Base-by-base conservation (phyloP, 1,140 invertebrate species). In the Tetragnatha versicolor region DNA sequence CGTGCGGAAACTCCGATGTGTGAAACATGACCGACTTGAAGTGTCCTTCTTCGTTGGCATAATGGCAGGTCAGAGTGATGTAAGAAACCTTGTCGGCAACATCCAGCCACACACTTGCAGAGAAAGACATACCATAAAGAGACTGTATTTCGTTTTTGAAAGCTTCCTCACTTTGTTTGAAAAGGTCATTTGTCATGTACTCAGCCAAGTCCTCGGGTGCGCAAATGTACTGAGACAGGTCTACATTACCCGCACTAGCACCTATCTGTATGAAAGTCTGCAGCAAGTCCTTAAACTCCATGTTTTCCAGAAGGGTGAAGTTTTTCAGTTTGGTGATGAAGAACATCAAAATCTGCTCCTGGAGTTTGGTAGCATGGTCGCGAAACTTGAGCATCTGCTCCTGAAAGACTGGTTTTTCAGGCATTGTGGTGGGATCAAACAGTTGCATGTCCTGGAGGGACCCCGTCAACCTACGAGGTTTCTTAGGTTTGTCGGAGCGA, bases 191-290 rank as follows among this genome's bases (percentile, higher is more conserved):
- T 14, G 60, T n/a, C 27, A 79, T 37, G 27, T 45, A 68, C 25
- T 79, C 65, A 9, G 27, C 7, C 37, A 79, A 47, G n/a, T 79
- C 63, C 29, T 58, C 20, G 17, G 63, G 63, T 6, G 63, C 31
- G 14, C 63, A 61, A 7, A 79, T 20, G 37, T 68, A 79, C 4
- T 68, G 76, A 47, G 49, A 33, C 17, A 79, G n/a, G 12, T 79
- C 39, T 10, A 79, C 76, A 49, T 79, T 61, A 9, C 76, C 76
- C 27, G 53, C 51, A 25, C 25, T 68, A 27, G 63, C 49, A 45
- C 76, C 76, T 42, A 79, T 79, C 60, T 79, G 51, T 0, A 79
- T 33, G 49, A 79, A 79, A 20, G 63, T 79, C n/a, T 79, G 76
- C 0, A 79, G 29, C 20, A 79, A 60, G 47, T 69, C 65, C 20